Evolutionary conservation across 2,113 vertebrate genomes (phyloP).

Genomic region (Fregetta grallaria): DNA sequence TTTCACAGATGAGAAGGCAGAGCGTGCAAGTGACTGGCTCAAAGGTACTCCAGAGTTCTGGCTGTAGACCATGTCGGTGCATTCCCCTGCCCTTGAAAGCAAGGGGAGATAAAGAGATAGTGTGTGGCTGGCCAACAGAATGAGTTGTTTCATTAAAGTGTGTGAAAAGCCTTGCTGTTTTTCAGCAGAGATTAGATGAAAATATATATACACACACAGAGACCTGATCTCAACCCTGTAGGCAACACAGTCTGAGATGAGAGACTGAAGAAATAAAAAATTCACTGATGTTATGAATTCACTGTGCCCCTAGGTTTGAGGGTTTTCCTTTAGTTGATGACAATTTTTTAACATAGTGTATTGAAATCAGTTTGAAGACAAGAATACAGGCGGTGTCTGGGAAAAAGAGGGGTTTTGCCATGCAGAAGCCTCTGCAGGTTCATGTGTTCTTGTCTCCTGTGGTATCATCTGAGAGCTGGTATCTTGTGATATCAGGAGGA

Average conservation of each 20-base stretch:
- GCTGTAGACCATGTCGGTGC: background rate
- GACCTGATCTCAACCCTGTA: slow-evolving; percentile 6
- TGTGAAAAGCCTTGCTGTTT: background rate
- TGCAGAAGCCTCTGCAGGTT: background rate
- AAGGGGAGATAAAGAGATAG: background rate
- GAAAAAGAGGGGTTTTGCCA: background rate
- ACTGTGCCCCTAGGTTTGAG: background rate
- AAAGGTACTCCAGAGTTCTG: background rate
- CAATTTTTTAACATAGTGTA: background rate
- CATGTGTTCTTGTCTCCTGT: background rate
- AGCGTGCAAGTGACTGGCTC: background rate
- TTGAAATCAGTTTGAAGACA: background rate
- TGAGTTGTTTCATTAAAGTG: background rate
- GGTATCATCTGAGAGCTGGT: background rate
- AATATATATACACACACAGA: background rate
- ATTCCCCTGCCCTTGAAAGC: background rate
- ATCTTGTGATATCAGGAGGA: background rate
- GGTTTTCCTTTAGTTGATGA: background rate
- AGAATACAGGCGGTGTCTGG: background rate
- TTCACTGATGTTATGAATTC: background rate
- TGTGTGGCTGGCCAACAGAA: background rate
- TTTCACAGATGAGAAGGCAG: background rate
- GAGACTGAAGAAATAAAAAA: background rate
- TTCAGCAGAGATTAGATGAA: slow-evolving; percentile 1
- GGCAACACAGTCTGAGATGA: background rate